Evolutionary conservation across 2,797 vertebrate species (phyloP).

Genomic region (Adrianichthys oophorus): DNA sequence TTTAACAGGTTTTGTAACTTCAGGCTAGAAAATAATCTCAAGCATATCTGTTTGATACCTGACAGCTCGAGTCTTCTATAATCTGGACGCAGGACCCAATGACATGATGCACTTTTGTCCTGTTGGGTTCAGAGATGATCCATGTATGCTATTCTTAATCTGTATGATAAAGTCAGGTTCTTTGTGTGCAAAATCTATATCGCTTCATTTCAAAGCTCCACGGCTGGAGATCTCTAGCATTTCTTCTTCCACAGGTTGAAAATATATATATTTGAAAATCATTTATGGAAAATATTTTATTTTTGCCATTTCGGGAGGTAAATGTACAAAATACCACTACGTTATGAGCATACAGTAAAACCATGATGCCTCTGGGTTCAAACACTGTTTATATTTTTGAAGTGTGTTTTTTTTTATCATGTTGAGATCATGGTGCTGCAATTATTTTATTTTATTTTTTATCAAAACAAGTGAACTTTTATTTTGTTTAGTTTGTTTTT

Average conservation of each 20-base stretch:
- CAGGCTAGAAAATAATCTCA: conserved; percentile 7
- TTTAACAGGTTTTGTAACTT: conserved; percentile 11
- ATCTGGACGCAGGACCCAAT: conserved; percentile 15
- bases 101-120: conserved; percentile 13
- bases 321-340: conserved; percentile 18
- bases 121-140: conserved; percentile 10
- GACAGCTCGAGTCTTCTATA: conserved; percentile 12
- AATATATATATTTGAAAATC: too few species aligned
- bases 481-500: conserved; percentile 23
- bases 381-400: conserved; percentile 54
- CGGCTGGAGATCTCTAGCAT: conserved; percentile 18
- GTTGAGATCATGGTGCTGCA: conserved; percentile 75
- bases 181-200: conserved; percentile 1
- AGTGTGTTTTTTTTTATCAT: conserved; percentile 39
- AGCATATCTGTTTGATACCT: background rate
- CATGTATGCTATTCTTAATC: conserved; percentile 21
- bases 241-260: conserved; percentile 1
- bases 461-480: conserved; percentile 49
- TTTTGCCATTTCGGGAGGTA: conserved; percentile 35
- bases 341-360: conserved; percentile 40
- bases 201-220: conserved; percentile 6
- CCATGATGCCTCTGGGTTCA: conserved; percentile 63
- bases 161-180: conserved; percentile 16
- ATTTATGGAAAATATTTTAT: conserved; percentile 11
- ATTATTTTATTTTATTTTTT: conserved; percentile 78